Evolutionary conservation across 2,113 vertebrate genomes (phyloP).

Genomic region (Lanius collurio): DNA sequence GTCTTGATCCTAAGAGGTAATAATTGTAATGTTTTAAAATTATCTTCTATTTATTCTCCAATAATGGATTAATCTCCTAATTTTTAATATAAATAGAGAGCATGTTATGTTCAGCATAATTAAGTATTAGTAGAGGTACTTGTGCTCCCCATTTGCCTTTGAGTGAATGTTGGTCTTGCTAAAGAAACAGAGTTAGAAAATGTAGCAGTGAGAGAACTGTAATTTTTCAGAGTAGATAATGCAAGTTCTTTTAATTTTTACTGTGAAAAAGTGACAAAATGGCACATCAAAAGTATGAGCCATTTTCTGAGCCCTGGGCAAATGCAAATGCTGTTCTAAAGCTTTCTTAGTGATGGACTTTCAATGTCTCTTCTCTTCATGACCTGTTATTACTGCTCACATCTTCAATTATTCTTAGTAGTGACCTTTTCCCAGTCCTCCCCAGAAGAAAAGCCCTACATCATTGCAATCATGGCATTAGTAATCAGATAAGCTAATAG

Average conservation of each 20-base stretch:
- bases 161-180: neutral
- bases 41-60: neutral
- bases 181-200: neutral
- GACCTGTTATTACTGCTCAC: neutral
- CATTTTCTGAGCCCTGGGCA: neutral
- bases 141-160: neutral
- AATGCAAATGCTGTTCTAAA: neutral
- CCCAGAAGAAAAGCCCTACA: neutral
- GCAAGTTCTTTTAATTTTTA: neutral
- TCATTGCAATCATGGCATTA: neutral
- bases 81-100: neutral
- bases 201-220: neutral
- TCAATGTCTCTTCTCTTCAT: neutral
- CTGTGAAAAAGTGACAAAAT: neutral
- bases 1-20: neutral
- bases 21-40: neutral
- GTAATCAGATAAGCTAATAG: neutral
- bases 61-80: neutral
- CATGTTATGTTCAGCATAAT: neutral
- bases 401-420: conserved; percentile 14
- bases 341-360: neutral
- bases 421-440: conserved; percentile 10
- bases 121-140: neutral
- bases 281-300: neutral
- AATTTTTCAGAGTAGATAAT: neutral